Percentiles rank a stretch among this genome's conserved stretches.
Conservation (phyloP, 2,888 invertebrate genomes). For the Exocentrus adspersus region DNA sequence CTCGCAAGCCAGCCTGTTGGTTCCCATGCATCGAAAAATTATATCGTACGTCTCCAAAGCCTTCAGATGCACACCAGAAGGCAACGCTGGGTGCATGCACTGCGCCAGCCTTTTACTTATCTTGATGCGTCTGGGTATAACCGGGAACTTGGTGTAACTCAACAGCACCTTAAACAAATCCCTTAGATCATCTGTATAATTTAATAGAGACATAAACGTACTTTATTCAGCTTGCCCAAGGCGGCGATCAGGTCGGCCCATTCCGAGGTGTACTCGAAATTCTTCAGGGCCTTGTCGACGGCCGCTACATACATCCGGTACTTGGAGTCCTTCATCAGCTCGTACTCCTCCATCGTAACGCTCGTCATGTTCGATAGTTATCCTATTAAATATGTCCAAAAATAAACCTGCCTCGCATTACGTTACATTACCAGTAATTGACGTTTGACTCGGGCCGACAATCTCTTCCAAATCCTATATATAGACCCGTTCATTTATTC, state of each 20-base stretch:
- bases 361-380: slow-evolving; percentile 59
- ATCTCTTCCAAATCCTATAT: slow-evolving; percentile 9
- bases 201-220: slow-evolving; percentile 59
- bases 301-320: slow-evolving; percentile 82
- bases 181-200: neutral
- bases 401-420: slow-evolving; percentile 12
- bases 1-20: slow-evolving; percentile 81
- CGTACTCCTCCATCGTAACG: slow-evolving; percentile 78
- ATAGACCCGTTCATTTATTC: slow-evolving; percentile 13
- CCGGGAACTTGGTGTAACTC: slow-evolving; percentile 82
- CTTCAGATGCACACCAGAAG: slow-evolving; percentile 91
- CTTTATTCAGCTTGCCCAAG: slow-evolving; percentile 89
- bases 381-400: slow-evolving; percentile 17
- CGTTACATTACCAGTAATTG: slow-evolving; percentile 21
- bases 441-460: slow-evolving; percentile 10
- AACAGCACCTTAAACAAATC: slow-evolving; percentile 72
- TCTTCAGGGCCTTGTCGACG: slow-evolving; percentile 88
- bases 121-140: slow-evolving; percentile 86
- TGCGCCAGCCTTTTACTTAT: slow-evolving; percentile 91
- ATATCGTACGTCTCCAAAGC: slow-evolving; percentile 91
- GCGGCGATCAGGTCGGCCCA: slow-evolving; percentile 95
- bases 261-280: slow-evolving; percentile 93
- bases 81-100: slow-evolving; percentile 92
- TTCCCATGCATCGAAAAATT: slow-evolving; percentile 89
- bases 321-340: slow-evolving; percentile 83